Base-by-base conservation (phyloP, 1,140 invertebrate genomes). In the Camponotus vicinus region DNA sequence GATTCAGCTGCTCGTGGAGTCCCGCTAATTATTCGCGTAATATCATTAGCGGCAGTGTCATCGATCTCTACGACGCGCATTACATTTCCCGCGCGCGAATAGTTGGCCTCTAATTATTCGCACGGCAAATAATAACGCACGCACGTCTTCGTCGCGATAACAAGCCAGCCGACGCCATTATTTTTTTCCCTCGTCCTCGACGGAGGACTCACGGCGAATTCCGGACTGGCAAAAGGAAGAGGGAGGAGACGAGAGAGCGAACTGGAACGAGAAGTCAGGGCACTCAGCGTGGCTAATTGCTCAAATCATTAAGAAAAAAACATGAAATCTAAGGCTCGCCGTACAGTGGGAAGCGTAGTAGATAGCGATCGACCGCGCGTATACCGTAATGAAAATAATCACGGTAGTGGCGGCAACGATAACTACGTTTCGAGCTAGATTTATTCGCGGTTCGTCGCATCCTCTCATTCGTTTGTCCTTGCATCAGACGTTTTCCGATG, bases 221-320 rank as follows among this genome's bases (percentile, higher is more conserved):
- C n/a, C 32, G 37, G 42, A 27, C 59, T 11, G 3, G 73, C 69
- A 21, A 89, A 85, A 80, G 86, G 86, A 70, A 80, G 86, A 78
- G 55, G 86, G 90, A 88, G 88, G 87, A 92, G 88, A 87, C 76
- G 91, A 91, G 77, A 78, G 78, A 84, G 82, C 85, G 86, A 87
- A 89, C 84, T 86, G 90, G 90, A 94, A 93, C 91, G 93, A 95
- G 92, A 94, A 95, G 93, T 93, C 93, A 93, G 92, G 86, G 95
- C 94, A 94, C 92, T 94, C 93, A 95, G 94, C 94, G 95, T 95
- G 89, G 94, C 94, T 95, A 95, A 95, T 95, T 95, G 93, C 94
- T 95, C 93, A 93, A 95, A 95, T 95, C 93, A 95, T 95, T 95
- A 95, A 94, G 93, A 95, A 95, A 95, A 80, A 95, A 95, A 95